Evolutionary conservation across 1,140 invertebrate species (phyloP), one percentile per base, ranked within the genome.

Genomic region (Ceratosolen solmsi): DNA sequence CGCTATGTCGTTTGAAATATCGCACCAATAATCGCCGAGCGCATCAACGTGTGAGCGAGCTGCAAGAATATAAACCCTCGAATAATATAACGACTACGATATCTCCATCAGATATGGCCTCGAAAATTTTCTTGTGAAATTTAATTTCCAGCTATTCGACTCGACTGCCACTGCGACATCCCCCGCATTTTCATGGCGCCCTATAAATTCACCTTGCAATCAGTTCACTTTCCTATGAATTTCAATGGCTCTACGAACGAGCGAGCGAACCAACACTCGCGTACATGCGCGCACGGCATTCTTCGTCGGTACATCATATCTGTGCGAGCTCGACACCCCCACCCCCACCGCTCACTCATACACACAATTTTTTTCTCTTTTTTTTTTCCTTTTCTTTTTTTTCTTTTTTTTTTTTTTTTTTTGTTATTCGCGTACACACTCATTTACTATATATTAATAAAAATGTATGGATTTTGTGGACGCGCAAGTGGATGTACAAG

Each of bases 211-310:
- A 54, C 17, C 65, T 25, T 4, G 75, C 75, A 65, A 72, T 82
- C 75, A 78, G 75, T 78, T 65, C 65, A 82, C 36, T 78, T 79
- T 72, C 15, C 70, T 74, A 79, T 79, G 82, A 83, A 83, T 83
- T 79, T 83, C 58, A 83, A 79, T 79, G 25, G 25, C 51, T 20
- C n/a, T 25, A 4, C 54, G 33, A 22, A 13, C 7, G 22, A 38
- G 1, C 54, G 33, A 22, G 13, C 7, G 22, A 38, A 27, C 17
- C 30, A 33, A 30, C 71, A 41, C 17, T 49, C 49, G 41, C 41
- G 27, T 54, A 51, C 13, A 33, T 36, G 41, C 41, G 13, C 13
- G 41, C 41, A 13, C 41, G 5, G 41, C 41, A 13, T 46, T 5
- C 41, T 13, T 7, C 41, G 41, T 13, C 13, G 13, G 5, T 46